Evolutionary conservation across 2,113 vertebrate genomes (phyloP), one percentile per base, ranked within the genome.

Genomic region (Melanocharis versteri): DNA sequence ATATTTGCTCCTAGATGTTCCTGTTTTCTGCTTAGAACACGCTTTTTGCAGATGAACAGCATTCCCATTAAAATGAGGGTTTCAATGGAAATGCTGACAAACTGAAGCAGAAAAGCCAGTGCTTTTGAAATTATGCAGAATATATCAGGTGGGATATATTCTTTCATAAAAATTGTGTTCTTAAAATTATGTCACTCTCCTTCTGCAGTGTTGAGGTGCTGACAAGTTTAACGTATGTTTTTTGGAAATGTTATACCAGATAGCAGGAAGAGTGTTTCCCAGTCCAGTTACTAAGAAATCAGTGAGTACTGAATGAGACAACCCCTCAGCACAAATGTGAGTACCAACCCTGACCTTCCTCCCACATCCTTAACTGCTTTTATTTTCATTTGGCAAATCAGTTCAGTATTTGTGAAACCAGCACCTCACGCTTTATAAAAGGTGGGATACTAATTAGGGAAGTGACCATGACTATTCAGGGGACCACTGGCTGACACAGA

Each of bases 81-180:
- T 86, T 90, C 70, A 85, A 62, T 83, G 77, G 91, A 97, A 97
- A 69, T 96, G 83, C 85, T 97, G 76, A 96, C 92, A 87, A 8
- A 61, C 69, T 87, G 81, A 45, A 95, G 44, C n/a, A 86, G 22
- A 65, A 86, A 96, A 83, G 60, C 90, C 78, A 87, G 18, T 35
- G 37, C 61, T 5, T 10, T 44, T 80, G 45, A 68, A 93, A 95
- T 95, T 48, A 83, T 76, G 27, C 57, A 91, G 78, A 23, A 30
- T 44, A 18, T 72, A 91, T 79, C 78, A 81, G 68, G 75, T 86
- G 47, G 45, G 60, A 78, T 93, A 75, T 53, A 88, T 45, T 44
- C 60, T 68, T 89, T 45, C 30, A 68, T 42, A 72, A 24, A 47
- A 91, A 86, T n/a, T 31, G n/a, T n/a, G n/a, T 33, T 82, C 42